Base-by-base conservation (phyloP, 2,888 invertebrate genomes). In the Ashinkailepas kermadecensis region DNA sequence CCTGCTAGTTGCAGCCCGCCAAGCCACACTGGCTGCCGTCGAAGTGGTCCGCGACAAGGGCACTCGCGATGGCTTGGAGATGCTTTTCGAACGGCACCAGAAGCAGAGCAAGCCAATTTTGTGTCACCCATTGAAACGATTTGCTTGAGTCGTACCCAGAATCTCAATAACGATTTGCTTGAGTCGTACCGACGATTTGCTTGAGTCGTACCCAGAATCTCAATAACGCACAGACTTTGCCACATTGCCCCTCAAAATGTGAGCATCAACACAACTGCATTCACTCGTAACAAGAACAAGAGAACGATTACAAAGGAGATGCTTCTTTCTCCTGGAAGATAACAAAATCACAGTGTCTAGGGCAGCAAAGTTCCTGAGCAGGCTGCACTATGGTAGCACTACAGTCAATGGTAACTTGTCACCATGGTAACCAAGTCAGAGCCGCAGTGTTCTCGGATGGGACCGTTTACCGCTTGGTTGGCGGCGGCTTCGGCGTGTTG, bases 401-500 rank as follows among this genome's bases (percentile, higher is more conserved):
- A 21, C 56, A 10, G 54, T 74, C 56, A 56, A 74, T 15, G 74
- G 74, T 74, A 74, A 74, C 74, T 74, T 18, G 21, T 74, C 74
- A 74, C 74, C 74, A 74, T 54, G 74, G 74, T 54, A 74, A 74
- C 74, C 54, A 39, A 56, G 56, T 56, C 54, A 54, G 56, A 56
- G 56, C 23, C 74, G 59, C 59, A 59, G 13, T 56, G 15, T 74
- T 56, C 6, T 74, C 59, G 39, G 23, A 11, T 11, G 21, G 58
- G 23, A 39, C 39, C 58, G 54, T 78, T 84, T 81, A 84, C 82
- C 84, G 82, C 78, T 84, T 84, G 67, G 83, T 82, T 0, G 74
- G 74, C 13, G 84, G 83, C n/a, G 84, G 84, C n/a, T 84, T 84
- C 18, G 83, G 83, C n/a, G 84, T 82, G 21, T 85, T 85, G 88